phyloP scores from a whole-genome alignment of 2,797 vertebrate species.

The Acropternis orthonyx region DNA sequence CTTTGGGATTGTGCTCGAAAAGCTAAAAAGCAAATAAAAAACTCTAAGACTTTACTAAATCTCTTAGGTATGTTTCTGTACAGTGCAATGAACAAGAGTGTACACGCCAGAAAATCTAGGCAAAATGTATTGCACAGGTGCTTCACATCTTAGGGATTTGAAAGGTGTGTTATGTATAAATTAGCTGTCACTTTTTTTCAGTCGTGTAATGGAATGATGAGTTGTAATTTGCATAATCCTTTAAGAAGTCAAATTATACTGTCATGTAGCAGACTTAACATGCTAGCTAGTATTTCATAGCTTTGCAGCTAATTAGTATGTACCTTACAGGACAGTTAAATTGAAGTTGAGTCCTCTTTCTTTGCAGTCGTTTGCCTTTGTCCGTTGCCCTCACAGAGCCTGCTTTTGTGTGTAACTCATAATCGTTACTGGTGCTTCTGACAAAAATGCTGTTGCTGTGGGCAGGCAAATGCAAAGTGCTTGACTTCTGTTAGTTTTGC shows the following conservation, averaged over 20 bases:
- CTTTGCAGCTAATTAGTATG: slow-evolving; percentile 90
- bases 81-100: slow-evolving; percentile 80
- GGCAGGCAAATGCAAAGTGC: slow-evolving; percentile 49
- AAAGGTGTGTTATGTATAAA: slow-evolving; percentile 94
- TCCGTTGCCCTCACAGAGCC: slow-evolving; percentile 75
- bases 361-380: slow-evolving; percentile 81
- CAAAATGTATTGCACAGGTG: slow-evolving; percentile 86
- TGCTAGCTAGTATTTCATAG: slow-evolving; percentile 90
- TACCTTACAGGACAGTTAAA: slow-evolving; percentile 89
- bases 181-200: slow-evolving; percentile 94
- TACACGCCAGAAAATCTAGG: slow-evolving; percentile 74
- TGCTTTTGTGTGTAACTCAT: slow-evolving; percentile 66
- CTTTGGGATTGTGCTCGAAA: slow-evolving; percentile 73
- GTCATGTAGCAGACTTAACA: slow-evolving; percentile 96
- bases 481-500: slow-evolving; percentile 47
- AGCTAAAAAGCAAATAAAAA: slow-evolving; percentile 52
- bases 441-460: slow-evolving; percentile 51
- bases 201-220: slow-evolving; percentile 90
- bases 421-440: slow-evolving; percentile 39
- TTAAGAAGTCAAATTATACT: slow-evolving; percentile 97
- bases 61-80: slow-evolving; percentile 74
- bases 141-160: slow-evolving; percentile 87
- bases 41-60: slow-evolving; percentile 62
- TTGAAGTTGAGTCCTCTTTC: slow-evolving; percentile 81
- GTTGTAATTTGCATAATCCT: slow-evolving; percentile 94